These are phyloP conservation scores for Drosophila heteroneura DNA, from an alignment of 2,888 invertebrate genomes.

Conservation along the genomic window DNA sequence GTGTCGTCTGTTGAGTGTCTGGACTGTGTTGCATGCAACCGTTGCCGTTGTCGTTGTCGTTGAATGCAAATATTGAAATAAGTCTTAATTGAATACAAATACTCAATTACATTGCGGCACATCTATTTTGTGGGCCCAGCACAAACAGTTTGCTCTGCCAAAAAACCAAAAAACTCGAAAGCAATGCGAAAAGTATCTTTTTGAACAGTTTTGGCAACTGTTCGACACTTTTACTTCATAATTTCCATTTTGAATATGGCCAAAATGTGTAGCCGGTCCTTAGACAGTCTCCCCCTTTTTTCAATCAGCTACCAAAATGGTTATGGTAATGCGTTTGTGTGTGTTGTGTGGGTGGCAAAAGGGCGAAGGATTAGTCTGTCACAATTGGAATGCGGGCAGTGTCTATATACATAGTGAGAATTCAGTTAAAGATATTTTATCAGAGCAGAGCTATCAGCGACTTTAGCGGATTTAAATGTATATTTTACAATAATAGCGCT, in stretches of 20 bases:
- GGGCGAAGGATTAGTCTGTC: conserved; percentile 35
- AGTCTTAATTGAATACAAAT: conserved; percentile 84
- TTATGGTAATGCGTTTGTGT: conserved; percentile 16
- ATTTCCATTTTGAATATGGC: conserved; percentile 66
- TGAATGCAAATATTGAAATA: conserved; percentile 84
- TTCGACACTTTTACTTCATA: conserved; percentile 54
- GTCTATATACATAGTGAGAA: not conserved
- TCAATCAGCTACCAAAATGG: conserved; percentile 22
- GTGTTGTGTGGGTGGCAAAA: conserved; percentile 8
- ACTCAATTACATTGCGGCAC: conserved; percentile 83
- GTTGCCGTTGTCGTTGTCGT: conserved; percentile 24
- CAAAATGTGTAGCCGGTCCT: conserved; percentile 43
- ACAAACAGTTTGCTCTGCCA: conserved; percentile 49
- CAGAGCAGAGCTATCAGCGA: not conserved
- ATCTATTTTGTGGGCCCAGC: conserved; percentile 78
- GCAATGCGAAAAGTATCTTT: not conserved
- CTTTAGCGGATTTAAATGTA: not conserved
- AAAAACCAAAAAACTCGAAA: conserved; percentile 1
- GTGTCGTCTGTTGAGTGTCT: conserved; percentile 51
- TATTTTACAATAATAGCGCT: not conserved
- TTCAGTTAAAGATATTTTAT: conserved; percentile 8
- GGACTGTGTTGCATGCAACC: conserved; percentile 40
- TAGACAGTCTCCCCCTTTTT: conserved; percentile 20
- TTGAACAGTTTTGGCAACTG: conserved; percentile 41
- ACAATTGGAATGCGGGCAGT: conserved; percentile 12